Evolutionary conservation across 2,888 invertebrate genomes (phyloP).

Genomic region (Stegophylla sp.): DNA sequence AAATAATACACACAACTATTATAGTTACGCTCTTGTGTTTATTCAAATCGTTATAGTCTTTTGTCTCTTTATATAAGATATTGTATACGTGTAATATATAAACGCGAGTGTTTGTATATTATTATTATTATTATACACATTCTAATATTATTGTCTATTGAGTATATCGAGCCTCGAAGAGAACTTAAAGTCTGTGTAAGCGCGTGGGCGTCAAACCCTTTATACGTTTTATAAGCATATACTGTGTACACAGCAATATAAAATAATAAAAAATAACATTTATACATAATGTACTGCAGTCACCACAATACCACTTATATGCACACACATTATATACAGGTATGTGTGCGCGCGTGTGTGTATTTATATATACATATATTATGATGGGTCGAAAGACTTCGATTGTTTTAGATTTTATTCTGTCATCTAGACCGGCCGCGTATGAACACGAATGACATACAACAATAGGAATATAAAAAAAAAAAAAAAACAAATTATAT

Average conservation of each 20-base stretch:
- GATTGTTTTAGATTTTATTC: slow-evolving; percentile 32
- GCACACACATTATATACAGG: neutral
- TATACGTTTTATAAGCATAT: no score
- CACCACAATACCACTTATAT: neutral
- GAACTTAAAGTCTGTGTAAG: neutral
- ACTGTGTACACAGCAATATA: neutral
- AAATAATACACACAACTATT: neutral
- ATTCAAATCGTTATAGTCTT: neutral
- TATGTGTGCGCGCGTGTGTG: neutral
- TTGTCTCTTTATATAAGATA: neutral
- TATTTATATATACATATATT: neutral
- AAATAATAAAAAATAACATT: neutral
- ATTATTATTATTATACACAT: neutral
- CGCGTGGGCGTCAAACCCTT: neutral
- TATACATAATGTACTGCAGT: neutral
- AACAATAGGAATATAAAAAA: neutral
- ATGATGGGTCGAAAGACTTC: neutral
- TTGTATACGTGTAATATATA: no score
- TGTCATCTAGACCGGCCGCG: neutral
- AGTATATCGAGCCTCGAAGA: no score
- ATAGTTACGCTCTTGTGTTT: neutral
- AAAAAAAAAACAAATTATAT: slow-evolving; percentile 42
- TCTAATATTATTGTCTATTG: no score
- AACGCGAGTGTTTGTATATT: neutral
- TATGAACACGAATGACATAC: neutral